Conservation (phyloP, 2,113 vertebrate species). For the Heterochromis multidens region DNA sequence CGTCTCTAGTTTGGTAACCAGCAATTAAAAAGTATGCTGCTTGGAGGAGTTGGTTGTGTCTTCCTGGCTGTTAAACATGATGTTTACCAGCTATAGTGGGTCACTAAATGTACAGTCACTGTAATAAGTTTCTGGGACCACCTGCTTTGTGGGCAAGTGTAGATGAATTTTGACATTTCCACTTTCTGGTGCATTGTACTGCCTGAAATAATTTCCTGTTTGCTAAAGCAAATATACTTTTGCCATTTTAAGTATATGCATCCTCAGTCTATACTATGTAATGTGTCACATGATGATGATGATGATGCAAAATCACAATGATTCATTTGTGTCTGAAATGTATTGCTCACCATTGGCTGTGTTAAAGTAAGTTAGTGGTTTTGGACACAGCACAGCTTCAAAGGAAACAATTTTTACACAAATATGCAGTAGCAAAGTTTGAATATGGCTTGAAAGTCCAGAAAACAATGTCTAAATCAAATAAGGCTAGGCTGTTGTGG, state of each 20-base stretch:
- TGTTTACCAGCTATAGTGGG: not conserved
- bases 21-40: not conserved
- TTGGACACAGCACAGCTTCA: not conserved
- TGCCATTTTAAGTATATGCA: not conserved
- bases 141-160: too few species aligned
- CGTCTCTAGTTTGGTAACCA: not conserved
- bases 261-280: not conserved
- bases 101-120: not conserved
- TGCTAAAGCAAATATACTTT: not conserved
- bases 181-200: not conserved
- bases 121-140: not conserved
- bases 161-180: not conserved
- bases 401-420: not conserved
- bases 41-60: not conserved
- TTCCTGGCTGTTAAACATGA: not conserved
- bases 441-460: not conserved
- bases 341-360: not conserved
- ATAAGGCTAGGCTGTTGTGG: not conserved
- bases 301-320: not conserved
- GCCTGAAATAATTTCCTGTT: not conserved
- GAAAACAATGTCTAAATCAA: not conserved
- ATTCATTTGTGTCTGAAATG: not conserved
- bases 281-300: not conserved
- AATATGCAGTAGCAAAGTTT: not conserved
- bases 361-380: not conserved